phyloP scores from a whole-genome alignment of 2,113 vertebrate species.

The Pimephales promelas region DNA sequence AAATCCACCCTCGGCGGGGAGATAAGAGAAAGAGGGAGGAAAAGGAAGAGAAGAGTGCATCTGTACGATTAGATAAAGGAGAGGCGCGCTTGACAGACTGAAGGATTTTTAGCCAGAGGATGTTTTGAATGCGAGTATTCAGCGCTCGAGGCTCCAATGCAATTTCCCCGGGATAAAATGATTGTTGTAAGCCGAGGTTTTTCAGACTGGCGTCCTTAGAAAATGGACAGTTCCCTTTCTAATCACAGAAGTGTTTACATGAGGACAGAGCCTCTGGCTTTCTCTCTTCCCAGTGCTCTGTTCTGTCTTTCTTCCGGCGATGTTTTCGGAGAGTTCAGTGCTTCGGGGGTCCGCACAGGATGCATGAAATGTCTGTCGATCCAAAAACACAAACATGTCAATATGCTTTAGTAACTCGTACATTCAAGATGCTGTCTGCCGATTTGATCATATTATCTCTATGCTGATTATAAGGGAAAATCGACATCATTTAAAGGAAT shows the following conservation, averaged over 20 bases:
- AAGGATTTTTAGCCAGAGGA: conserved; percentile 44
- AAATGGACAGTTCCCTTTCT: conserved; percentile 15
- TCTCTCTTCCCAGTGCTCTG: conserved; percentile 2
- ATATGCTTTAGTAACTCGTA: neutral
- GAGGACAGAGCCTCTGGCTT: conserved; percentile 23
- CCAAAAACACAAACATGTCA: neutral
- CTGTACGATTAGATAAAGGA: conserved; percentile 40
- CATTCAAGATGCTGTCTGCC: neutral
- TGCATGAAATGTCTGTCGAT: neutral
- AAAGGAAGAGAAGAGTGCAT: neutral
- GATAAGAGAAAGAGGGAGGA: conserved; percentile 30
- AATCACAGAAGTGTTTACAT: conserved; percentile 42
- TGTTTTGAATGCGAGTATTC: conserved; percentile 37
- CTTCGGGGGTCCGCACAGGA: neutral
- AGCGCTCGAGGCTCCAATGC: conserved; percentile 31
- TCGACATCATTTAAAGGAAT: no score
- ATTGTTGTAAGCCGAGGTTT: neutral
- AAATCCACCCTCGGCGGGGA: conserved; percentile 30
- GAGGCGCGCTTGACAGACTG: conserved; percentile 44
- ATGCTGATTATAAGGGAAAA: neutral
- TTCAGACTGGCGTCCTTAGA: neutral
- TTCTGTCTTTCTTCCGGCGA: conserved; percentile 10
- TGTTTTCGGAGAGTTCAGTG: neutral
- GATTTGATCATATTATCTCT: neutral
- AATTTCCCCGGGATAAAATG: conserved; percentile 21